Percentiles rank a stretch among this genome's conserved stretches.
Evolutionary conservation across 2,888 invertebrate genomes (phyloP).

Genomic region (Caenorhabditis macrosperma): DNA sequence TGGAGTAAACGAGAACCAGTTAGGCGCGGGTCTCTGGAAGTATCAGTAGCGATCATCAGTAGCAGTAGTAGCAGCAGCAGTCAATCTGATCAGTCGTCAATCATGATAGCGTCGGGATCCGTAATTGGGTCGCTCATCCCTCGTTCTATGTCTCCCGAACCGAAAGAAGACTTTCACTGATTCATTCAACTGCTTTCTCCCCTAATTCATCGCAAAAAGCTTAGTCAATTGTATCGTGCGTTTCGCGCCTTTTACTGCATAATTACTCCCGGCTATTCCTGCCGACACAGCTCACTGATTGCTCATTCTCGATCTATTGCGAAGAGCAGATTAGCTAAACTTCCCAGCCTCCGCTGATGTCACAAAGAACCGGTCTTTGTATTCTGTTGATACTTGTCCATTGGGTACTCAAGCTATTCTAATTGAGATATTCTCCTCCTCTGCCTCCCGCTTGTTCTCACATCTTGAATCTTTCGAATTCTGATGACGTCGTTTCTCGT

Average conservation of each 20-base stretch:
- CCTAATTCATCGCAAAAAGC: constrained; percentile 25
- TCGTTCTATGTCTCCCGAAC: constrained; percentile 15
- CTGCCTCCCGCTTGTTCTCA: background rate
- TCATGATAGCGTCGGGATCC: constrained; percentile 32
- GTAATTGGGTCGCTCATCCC: constrained; percentile 52
- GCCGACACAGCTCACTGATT: background rate
- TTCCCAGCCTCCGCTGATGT: background rate
- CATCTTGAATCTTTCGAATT: background rate
- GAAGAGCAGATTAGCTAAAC: background rate
- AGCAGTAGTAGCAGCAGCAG: background rate
- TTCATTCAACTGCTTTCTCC: constrained; percentile 19
- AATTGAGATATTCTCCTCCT: background rate
- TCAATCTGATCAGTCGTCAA: constrained; percentile 7
- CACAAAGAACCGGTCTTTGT: constrained; percentile 5
- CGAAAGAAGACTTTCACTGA: constrained; percentile 22
- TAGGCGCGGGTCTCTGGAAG: constrained; percentile 14
- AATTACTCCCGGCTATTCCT: constrained; percentile 26
- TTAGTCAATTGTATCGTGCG: constrained; percentile 46
- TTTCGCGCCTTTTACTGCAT: constrained; percentile 33
- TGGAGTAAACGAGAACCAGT: background rate
- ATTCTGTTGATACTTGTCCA: background rate
- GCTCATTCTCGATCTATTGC: background rate
- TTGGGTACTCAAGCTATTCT: constrained; percentile 9
- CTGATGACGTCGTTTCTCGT: constrained; percentile 4
- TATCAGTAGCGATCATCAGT: too few species aligned